phyloP scores from a whole-genome alignment of 2,113 vertebrate species.

The Phainopepla nitens region DNA sequence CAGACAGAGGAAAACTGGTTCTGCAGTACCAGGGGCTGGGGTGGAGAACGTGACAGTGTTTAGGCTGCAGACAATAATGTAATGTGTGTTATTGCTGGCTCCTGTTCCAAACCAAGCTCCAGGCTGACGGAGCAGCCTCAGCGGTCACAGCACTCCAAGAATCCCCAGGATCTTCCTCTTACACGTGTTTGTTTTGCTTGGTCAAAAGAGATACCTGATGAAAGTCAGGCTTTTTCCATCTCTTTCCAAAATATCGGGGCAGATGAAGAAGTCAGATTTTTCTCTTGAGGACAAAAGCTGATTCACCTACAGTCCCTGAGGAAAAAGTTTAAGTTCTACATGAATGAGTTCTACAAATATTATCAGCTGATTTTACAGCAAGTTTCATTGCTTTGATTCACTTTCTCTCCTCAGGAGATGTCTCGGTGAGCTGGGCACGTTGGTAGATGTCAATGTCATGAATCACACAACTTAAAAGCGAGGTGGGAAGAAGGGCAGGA shows the following conservation, averaged over 20 bases:
- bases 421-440: not conserved
- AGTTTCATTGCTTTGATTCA: not conserved
- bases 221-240: not conserved
- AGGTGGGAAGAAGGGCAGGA: not conserved
- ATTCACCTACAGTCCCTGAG: not conserved
- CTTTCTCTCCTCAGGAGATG: not conserved
- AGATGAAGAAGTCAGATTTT: not conserved
- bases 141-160: not conserved
- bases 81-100: constrained; percentile 42
- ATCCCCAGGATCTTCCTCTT: constrained; percentile 28
- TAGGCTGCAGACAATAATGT: constrained; percentile 40
- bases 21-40: not conserved
- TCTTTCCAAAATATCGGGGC: not conserved
- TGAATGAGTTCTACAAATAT: not conserved
- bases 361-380: not conserved
- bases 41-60: constrained; percentile 29
- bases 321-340: not conserved
- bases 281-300: not conserved
- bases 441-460: not conserved
- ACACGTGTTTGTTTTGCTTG: not conserved
- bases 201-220: not conserved
- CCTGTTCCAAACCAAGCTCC: not conserved
- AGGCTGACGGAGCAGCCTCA: not conserved
- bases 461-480: not conserved
- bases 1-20: not conserved